Conservation (phyloP, 1,140 invertebrate species). For the Papilio aristodemus region DNA sequence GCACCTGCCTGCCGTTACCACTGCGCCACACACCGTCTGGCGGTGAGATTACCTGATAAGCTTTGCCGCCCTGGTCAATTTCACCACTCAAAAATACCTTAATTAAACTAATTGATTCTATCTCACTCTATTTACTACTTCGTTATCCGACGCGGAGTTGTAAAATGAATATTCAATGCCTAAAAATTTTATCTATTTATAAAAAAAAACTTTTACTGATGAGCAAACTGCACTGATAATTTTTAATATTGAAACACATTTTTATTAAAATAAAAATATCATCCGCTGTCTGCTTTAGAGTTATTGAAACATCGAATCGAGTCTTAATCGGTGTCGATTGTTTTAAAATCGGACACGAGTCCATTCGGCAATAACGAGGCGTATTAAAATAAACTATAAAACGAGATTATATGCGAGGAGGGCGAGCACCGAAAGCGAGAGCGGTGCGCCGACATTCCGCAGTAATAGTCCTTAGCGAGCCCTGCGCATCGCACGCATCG, state of each 20-base stretch:
- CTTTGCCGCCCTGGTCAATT: conserved; percentile 52
- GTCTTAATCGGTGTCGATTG: conserved; percentile 34
- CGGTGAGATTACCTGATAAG: conserved; percentile 44
- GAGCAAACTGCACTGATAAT: background rate
- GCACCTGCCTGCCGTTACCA: conserved; percentile 67
- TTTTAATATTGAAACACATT: background rate
- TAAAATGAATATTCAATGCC: too few species aligned
- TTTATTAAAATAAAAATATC: background rate
- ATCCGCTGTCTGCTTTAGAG: background rate
- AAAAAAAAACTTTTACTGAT: too few species aligned
- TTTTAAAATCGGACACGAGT: conserved; percentile 39
- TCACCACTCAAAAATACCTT: background rate
- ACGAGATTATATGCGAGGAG: conserved; percentile 46
- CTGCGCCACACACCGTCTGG: conserved; percentile 43
- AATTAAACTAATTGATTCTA: too few species aligned
- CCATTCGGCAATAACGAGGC: conserved; percentile 45
- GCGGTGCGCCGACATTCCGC: conserved; percentile 68
- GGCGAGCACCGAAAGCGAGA: conserved; percentile 63
- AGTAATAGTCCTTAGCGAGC: conserved; percentile 69
- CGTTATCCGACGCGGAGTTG: too few species aligned
- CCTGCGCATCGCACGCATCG: conserved; percentile 53
- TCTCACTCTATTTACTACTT: too few species aligned
- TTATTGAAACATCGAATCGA: conserved; percentile 35
- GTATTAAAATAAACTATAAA: conserved; percentile 61
- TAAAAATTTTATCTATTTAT: too few species aligned